Conservation (phyloP, 2,797 vertebrate genomes). For the Tarsius wallacei region DNA sequence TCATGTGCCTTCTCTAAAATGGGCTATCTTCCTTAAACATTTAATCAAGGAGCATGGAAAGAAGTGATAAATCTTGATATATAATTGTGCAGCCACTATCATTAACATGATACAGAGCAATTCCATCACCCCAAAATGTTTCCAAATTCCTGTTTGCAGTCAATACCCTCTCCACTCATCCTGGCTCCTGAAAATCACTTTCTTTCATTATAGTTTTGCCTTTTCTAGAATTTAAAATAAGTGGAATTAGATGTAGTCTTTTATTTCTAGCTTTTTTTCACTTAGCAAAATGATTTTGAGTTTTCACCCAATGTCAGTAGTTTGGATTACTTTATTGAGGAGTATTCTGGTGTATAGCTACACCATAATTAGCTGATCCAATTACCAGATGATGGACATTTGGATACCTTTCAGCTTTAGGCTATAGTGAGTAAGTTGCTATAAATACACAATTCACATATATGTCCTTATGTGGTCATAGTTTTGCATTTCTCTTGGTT, state of each 20-base stretch:
- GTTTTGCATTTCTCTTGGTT: neutral
- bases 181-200: neutral
- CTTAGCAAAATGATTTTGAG: neutral
- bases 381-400: neutral
- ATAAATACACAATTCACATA: neutral
- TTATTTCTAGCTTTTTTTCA: neutral
- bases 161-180: accelerated
- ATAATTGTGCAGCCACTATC: too few species aligned
- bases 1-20: neutral
- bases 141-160: neutral
- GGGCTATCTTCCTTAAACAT: neutral
- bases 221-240: neutral
- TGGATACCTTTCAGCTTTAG: neutral
- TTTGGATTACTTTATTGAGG: neutral
- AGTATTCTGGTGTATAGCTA: neutral
- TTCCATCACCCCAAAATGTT: neutral
- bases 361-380: neutral
- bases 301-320: neutral
- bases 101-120: neutral
- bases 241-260: neutral
- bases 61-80: neutral
- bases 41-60: neutral
- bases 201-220: neutral
- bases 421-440: neutral
- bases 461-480: neutral